A percentile compares a stretch with the other conserved stretches of the same genome.
phyloP scores from a whole-genome alignment of 2,888 invertebrate genomes.

The Dasypogon diadema region DNA sequence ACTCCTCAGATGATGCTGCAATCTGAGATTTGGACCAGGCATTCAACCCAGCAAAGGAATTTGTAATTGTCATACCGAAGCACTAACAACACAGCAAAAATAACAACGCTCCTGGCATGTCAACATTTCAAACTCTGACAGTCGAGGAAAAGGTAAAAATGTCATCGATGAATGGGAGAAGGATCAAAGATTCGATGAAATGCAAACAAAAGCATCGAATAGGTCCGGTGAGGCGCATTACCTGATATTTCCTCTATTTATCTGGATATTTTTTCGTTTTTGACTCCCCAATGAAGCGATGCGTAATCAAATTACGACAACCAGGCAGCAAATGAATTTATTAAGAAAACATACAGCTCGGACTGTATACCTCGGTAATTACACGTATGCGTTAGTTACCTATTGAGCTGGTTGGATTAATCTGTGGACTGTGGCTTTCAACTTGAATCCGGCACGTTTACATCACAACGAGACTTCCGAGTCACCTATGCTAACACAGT shows the following conservation, averaged over 20 bases:
- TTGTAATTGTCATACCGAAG: not conserved
- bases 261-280: not conserved
- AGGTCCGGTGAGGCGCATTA: slow-evolving; percentile 1
- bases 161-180: slow-evolving; percentile 26
- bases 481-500: slow-evolving; percentile 39
- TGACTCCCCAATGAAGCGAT: not conserved
- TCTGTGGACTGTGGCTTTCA: slow-evolving; percentile 15
- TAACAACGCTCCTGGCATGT: slow-evolving; percentile 1
- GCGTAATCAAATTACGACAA: slow-evolving; percentile 12
- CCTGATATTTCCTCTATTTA: not conserved
- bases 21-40: not conserved
- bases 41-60: not conserved
- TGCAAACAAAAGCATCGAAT: slow-evolving; percentile 34
- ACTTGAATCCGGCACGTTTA: slow-evolving; percentile 24
- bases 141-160: not conserved
- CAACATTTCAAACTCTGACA: slow-evolving; percentile 9
- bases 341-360: not conserved
- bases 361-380: slow-evolving; percentile 22
- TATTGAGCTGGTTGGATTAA: not conserved
- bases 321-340: slow-evolving; percentile 5
- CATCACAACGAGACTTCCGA: slow-evolving; percentile 47
- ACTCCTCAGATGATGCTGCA: not conserved
- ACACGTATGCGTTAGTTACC: not conserved
- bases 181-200: slow-evolving; percentile 35
- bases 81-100: not conserved